Conservation (phyloP, 2,797 vertebrate genomes). For the Hyperoplus immaculatus region DNA sequence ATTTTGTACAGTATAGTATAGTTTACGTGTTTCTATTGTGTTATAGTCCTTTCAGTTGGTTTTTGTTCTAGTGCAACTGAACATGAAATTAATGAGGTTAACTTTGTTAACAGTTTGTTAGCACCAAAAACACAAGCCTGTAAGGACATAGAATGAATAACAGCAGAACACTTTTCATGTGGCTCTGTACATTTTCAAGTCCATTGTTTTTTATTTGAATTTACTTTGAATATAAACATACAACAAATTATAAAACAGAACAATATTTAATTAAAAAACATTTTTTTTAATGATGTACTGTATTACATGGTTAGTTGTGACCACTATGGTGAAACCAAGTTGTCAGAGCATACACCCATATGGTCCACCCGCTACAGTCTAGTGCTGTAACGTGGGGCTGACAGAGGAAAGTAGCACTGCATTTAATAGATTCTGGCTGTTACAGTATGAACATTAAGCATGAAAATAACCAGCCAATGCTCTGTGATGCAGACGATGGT, state of each 20-base stretch:
- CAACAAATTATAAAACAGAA: constrained; percentile 8
- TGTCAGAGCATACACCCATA: no score
- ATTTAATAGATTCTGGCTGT: no score
- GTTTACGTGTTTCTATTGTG: background rate
- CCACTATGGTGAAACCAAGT: background rate
- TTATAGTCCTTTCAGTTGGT: constrained; percentile 12
- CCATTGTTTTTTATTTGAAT: background rate
- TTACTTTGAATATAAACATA: background rate
- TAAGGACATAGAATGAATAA: background rate
- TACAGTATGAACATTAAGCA: no score
- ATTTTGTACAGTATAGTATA: background rate
- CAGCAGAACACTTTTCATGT: background rate
- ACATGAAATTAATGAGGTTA: constrained; percentile 31
- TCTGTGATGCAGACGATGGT: no score
- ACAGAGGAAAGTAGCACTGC: no score
- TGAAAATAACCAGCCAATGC: no score
- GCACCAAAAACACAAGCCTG: background rate
- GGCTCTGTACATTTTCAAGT: background rate
- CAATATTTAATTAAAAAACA: background rate
- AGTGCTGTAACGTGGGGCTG: no score
- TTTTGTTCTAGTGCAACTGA: constrained; percentile 39
- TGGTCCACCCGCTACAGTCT: no score
- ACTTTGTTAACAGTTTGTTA: background rate
- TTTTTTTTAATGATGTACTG: background rate
- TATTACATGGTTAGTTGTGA: background rate